Percentiles rank a stretch among this genome's conserved stretches.
These are phyloP conservation scores for Drosophila helvetica DNA, from an alignment of 2,888 invertebrate species.

Conservation along the genomic window DNA sequence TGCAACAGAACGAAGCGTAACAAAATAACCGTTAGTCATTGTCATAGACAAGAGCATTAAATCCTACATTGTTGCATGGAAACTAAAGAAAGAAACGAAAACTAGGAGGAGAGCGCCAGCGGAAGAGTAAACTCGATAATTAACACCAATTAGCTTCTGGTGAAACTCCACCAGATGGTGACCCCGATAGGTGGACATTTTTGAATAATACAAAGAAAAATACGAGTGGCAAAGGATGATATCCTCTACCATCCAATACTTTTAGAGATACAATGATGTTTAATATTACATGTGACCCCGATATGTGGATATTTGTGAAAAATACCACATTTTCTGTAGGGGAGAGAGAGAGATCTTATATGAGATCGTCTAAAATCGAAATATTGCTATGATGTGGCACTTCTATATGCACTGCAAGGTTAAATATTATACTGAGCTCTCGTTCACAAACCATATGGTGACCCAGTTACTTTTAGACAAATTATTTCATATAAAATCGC, in stretches of 20 bases:
- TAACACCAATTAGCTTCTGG: conserved; percentile 8
- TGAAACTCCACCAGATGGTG: neutral
- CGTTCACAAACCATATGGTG: too few relatives aligned
- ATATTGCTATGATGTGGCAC: too few relatives aligned
- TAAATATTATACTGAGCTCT: too few relatives aligned
- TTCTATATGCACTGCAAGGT: too few relatives aligned
- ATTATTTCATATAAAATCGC: too few relatives aligned
- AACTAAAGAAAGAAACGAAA: conserved; percentile 1
- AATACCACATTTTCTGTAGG: too few relatives aligned
- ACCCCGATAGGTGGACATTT: neutral
- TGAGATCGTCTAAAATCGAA: too few relatives aligned
- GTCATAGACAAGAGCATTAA: conserved; percentile 64
- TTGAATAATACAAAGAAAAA: neutral
- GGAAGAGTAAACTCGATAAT: conserved; percentile 19
- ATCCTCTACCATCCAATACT: too few relatives aligned
- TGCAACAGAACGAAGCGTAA: conserved; percentile 20
- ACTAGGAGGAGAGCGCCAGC: neutral
- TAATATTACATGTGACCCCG: neutral
- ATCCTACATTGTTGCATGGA: conserved; percentile 17
- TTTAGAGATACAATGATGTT: too few relatives aligned
- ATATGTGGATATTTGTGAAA: too few relatives aligned
- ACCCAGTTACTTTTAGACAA: too few relatives aligned
- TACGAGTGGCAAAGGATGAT: neutral
- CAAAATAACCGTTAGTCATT: conserved; percentile 46
- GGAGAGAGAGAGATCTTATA: too few relatives aligned